These are phyloP conservation scores for Lathamus discolor DNA, from an alignment of 2,113 vertebrate species.

Conservation along the genomic window DNA sequence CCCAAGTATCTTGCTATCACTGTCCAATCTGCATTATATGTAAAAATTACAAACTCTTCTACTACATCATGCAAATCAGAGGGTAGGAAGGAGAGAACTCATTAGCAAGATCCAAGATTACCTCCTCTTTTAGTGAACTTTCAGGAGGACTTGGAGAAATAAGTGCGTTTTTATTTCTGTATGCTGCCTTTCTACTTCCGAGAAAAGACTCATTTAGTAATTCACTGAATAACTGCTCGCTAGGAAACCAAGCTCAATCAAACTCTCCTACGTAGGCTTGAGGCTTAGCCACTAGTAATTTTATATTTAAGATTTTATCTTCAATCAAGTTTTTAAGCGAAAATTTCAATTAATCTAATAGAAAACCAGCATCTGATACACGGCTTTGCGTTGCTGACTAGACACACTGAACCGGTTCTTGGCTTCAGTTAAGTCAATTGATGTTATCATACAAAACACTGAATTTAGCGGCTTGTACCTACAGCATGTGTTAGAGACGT, in stretches of 20 bases:
- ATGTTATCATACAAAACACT: not conserved
- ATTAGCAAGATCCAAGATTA: not conserved
- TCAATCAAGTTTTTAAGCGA: constrained; percentile 11
- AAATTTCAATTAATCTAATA: not conserved
- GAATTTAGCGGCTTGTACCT: not conserved
- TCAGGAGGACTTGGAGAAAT: not conserved
- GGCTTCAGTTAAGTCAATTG: constrained; percentile 12
- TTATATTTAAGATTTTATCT: constrained; percentile 45
- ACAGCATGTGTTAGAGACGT: not conserved
- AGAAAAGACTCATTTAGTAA: not conserved
- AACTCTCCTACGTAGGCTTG: not conserved
- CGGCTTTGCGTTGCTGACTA: not conserved
- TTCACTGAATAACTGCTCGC: not conserved
- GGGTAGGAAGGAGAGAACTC: not conserved
- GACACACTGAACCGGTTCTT: not conserved
- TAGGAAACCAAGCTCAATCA: not conserved
- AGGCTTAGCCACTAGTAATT: not conserved
- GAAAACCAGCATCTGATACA: not conserved
- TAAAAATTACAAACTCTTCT: not conserved
- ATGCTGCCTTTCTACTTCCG: not conserved
- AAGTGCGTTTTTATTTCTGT: not conserved
- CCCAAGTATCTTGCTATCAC: accelerated
- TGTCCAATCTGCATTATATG: not conserved
- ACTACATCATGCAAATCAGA: not conserved
- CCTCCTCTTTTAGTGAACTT: not conserved